Evolutionary conservation across 2,113 vertebrate genomes (phyloP), one percentile per base, ranked within the genome.

Genomic region (Saguinus imperator): DNA sequence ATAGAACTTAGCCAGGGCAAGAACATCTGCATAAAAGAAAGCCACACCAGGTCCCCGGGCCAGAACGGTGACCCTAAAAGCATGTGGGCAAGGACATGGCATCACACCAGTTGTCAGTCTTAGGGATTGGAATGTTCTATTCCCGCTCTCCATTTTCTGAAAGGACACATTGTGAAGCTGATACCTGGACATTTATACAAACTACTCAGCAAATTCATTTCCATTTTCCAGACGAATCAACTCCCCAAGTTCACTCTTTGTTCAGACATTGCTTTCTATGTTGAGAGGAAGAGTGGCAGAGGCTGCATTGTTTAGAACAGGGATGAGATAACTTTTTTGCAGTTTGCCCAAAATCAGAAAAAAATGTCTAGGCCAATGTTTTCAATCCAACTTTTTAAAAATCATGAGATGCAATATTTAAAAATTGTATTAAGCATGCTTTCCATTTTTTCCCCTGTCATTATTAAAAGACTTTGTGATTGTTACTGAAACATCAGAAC

Each of bases 21-120:
- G 68, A 75, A 29, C 21, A 6, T 17, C 35, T 29, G 2, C 21
- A 2, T 2, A 2, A 81, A 58, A 66, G 66, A 87, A 73, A 72
- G 64, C 5, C 43, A 43, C 21, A 1, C 5, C 6, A 11, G 14
- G 37, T 25, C 32, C 43, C 1, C 0, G 0, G 84, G 10, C 68
- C 43, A 37, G 58, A 55, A 29, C 0, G 0, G 72, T 1, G 61
- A 72, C 68, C 81, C 16, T 0, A 9, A 32, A 55, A 18, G 20
- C 64, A 10, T 12, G 70, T 58, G 18, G 27, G 61, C 5, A 70
- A 87, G 32, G 52, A 32, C 52, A n/a, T 20, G 7, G 27, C 37
- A 8, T 70, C 21, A n/a, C 21, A 82, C 43, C 40, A 14, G 73
- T 37, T 43, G 10, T 91, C 23, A 82, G 55, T 32, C 17, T 11